These are phyloP conservation scores for Neodiprion fabricii DNA, from an alignment of 1,140 invertebrate species.

Conservation along the genomic window DNA sequence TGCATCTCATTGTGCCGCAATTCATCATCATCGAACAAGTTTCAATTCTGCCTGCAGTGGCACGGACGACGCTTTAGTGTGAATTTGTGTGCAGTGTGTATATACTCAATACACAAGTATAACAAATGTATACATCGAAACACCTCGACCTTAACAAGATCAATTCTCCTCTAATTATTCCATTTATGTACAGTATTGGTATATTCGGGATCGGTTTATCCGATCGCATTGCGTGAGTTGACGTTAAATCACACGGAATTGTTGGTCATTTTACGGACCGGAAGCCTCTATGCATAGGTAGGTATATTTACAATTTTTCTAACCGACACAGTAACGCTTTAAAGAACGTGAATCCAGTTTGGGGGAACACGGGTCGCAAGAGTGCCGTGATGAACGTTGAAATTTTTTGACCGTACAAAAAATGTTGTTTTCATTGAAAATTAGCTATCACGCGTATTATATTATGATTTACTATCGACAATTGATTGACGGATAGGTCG, in stretches of 20 bases:
- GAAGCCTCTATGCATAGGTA: background rate
- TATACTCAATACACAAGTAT: background rate
- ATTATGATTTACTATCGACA: too few relatives aligned
- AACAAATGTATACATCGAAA: background rate
- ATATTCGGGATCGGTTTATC: background rate
- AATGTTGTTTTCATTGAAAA: too few relatives aligned
- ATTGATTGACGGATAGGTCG: too few relatives aligned
- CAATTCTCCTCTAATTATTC: slow-evolving; percentile 7
- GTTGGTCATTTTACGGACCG: background rate
- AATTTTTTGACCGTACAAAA: too few relatives aligned
- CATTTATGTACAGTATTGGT: slow-evolving; percentile 3
- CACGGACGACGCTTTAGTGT: slow-evolving; percentile 38
- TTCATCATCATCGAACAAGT: slow-evolving; percentile 56
- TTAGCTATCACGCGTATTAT: too few relatives aligned
- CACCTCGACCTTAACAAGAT: slow-evolving; percentile 3
- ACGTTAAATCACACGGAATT: background rate
- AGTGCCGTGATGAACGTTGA: too few relatives aligned
- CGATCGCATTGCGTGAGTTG: background rate
- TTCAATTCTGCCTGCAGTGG: slow-evolving; percentile 56
- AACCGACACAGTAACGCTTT: background rate
- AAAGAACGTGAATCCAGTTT: too few relatives aligned
- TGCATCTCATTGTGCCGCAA: background rate
- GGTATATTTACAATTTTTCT: slow-evolving; percentile 1
- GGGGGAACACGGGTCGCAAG: too few relatives aligned
- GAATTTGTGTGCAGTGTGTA: too few relatives aligned